Evolutionary conservation across 2,888 invertebrate species (phyloP).

Genomic region (Ceratothoa steindachneri): DNA sequence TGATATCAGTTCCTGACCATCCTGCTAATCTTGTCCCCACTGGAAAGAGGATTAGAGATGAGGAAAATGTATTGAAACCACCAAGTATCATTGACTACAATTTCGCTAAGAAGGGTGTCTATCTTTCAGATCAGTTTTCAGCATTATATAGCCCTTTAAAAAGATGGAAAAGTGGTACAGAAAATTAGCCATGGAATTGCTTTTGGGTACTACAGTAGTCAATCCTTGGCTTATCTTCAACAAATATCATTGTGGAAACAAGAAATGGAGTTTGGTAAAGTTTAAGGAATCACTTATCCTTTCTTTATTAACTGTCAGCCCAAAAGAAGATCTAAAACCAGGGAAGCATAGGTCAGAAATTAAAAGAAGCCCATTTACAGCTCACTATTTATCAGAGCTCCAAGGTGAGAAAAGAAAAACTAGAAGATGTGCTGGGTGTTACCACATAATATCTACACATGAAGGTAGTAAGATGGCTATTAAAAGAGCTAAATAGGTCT

Average conservation of each 20-base stretch:
- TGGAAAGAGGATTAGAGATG: constrained; percentile 16
- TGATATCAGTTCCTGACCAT: constrained; percentile 26
- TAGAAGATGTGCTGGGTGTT: constrained; percentile 13
- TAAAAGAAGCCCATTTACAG: no score
- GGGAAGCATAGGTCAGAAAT: no score
- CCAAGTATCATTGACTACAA: constrained; percentile 25
- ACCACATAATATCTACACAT: background rate
- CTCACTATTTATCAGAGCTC: constrained; percentile 10
- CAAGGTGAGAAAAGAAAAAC: constrained; percentile 8
- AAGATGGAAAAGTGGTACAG: constrained; percentile 25
- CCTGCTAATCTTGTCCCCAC: constrained; percentile 11
- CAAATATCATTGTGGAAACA: no score
- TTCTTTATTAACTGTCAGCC: constrained; percentile 8
- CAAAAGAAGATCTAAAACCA: constrained; percentile 14
- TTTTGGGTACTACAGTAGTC: constrained; percentile 19
- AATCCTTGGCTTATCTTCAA: constrained; percentile 14
- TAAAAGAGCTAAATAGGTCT: constrained; percentile 9
- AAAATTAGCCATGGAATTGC: constrained; percentile 19
- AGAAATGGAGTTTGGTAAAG: constrained; percentile 13
- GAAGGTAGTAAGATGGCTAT: constrained; percentile 3
- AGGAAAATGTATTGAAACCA: constrained; percentile 19
- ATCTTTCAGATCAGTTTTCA: constrained; percentile 28
- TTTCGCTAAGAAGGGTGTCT: constrained; percentile 22
- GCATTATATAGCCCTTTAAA: constrained; percentile 23
- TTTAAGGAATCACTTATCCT: constrained; percentile 18